A percentile compares a stretch with the other conserved stretches of the same genome.
These are phyloP conservation scores for Neomonachus schauinslandi DNA, from an alignment of 2,113 vertebrate species.

Conservation along the genomic window DNA sequence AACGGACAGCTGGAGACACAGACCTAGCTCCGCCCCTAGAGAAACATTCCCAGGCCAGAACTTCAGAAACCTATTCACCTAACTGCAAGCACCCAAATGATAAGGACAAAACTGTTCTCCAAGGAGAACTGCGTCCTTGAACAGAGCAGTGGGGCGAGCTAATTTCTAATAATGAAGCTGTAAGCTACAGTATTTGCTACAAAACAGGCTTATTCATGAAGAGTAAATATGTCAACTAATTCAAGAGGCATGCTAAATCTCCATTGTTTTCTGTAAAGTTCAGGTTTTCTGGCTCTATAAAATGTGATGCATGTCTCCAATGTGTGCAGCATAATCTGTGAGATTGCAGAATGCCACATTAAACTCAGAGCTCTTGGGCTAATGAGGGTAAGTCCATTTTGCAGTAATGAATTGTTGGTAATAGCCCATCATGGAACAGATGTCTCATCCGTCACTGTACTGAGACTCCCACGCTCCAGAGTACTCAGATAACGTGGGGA, in stretches of 20 bases:
- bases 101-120: conserved; percentile 52
- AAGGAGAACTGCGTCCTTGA: conserved; percentile 56
- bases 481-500: neutral
- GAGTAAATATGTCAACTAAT: conserved; percentile 78
- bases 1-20: neutral
- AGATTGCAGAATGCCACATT: conserved; percentile 79
- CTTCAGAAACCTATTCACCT: conserved; percentile 18
- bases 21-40: neutral
- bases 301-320: conserved; percentile 59
- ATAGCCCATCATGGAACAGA: conserved; percentile 76
- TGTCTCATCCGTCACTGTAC: conserved; percentile 74
- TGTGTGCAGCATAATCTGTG: conserved; percentile 43
- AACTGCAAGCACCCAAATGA: neutral
- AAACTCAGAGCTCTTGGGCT: conserved; percentile 77
- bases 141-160: conserved; percentile 41
- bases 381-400: conserved; percentile 81
- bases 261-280: conserved; percentile 74
- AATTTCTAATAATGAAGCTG: conserved; percentile 70
- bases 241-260: conserved; percentile 65
- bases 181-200: conserved; percentile 58
- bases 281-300: conserved; percentile 75
- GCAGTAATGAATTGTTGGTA: conserved; percentile 84
- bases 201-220: conserved; percentile 63
- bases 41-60: neutral
- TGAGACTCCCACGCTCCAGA: neutral